Base-by-base conservation (phyloP, 2,888 invertebrate genomes). In the Marasmarcha lunaedactyla region DNA sequence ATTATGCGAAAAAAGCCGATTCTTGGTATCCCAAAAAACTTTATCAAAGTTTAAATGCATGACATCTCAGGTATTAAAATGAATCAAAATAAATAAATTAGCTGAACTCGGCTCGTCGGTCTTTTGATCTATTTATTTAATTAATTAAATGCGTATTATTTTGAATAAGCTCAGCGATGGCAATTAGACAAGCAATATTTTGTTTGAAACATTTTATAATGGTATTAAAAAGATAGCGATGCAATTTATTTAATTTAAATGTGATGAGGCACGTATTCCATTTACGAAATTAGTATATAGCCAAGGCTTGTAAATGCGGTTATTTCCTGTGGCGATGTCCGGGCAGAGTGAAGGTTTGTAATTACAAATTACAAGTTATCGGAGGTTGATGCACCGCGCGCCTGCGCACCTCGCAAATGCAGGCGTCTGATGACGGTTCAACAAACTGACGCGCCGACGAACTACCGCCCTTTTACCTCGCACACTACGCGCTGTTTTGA, bases 331-430 rank as follows among this genome's bases (percentile, higher is more conserved):
- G 66, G 64, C 69, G 63, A 59, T 59, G 63, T 61, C 64, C 60
- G 64, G 65, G 65, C 65, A 69, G 71, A 65, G 70, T 74, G 69
- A 74, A 77, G 71, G 67, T 68, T 73, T 69, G 72, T 81, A 78
- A 79, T 78, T 77, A 76, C 72, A 71, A 71, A 76, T 74, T 76
- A 74, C 74, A 72, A 72, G 71, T 71, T 76, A 73, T 76, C 61
- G 66, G 71, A 78, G 81, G 79, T 79, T 78, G 76, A 74, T 79
- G 79, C 42, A 56, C 58, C 57, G 61, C 52, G 56, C 59, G n/a
- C n/a, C n/a, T n/a, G n/a, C 58, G 51, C 65, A 51, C 61, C 59
- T 52, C 62, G 56, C 68, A 57, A 69, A 61, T 69, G 73, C 68
- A 65, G 69, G 64, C 20, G 20, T 20, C 71, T 69, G 67, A 71